Evolutionary conservation across 2,113 vertebrate species (phyloP), one percentile per base, ranked within the genome.

Genomic region (Speoplatyrhinus poulsoni): DNA sequence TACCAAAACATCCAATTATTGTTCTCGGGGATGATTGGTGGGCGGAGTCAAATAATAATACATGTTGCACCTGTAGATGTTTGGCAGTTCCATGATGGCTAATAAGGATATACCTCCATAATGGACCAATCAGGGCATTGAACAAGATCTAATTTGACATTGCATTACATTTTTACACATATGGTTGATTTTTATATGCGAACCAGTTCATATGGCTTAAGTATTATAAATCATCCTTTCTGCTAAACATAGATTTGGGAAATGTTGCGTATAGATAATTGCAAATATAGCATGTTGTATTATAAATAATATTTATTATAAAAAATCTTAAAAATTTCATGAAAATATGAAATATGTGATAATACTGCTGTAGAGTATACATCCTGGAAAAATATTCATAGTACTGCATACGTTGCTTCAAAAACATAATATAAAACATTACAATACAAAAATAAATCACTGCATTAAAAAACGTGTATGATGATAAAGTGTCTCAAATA

Each of bases 401-500:
- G 36, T 41, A 41, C 36, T 41, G 36, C 36, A 5, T 41, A 41
- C 1, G 36, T 41, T 41, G 36, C 36, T 41, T 52, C 11, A 52
- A 11, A 12, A 52, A 57, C 41, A 12, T 4, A 10, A 47, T 70
- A 16, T 60, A n/a, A 57, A 56, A 62, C 60, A 62, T 60, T 56
- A 16, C 73, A 73, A 84, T 89, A 90, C 52, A 89, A 85, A 90
- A 88, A 90, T 87, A 87, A 88, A 88, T 8, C 67, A 71, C 82
- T 67, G 80, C 65, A 80, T 70, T 72, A 62, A 67, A 87, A 85
- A 41, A 85, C 32, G 77, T 36, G 83, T 79, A 52, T 84, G 62
- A 79, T 82, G 80, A 85, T 86, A 89, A 91, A 92, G 89, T 90
- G 84, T 83, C 89, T 90, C 84, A 87, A 86, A 82, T 68, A 69